Evolutionary conservation across 1,140 invertebrate genomes (phyloP), one percentile per base, ranked within the genome.

Genomic region (Mya arenaria): DNA sequence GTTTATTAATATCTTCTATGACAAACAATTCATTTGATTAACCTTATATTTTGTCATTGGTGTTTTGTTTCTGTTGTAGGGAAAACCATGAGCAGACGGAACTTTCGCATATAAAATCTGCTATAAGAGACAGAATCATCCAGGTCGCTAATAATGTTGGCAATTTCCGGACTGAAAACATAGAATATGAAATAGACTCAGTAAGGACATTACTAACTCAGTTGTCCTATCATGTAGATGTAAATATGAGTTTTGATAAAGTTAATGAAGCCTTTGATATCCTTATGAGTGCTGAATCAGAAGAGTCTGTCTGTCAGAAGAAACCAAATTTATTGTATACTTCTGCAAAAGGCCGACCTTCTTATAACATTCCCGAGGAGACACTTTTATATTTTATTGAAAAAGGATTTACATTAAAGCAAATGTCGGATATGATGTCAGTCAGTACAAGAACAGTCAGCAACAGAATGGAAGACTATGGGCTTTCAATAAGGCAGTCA

Each of bases 391-490:
- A 69, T 41, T 69, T 69, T 41, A 69, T 44, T 44, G 65, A 69
- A 41, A 69, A 69, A 44, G 65, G 41, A 44, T 69, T 69, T 41
- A 69, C 65, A 44, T 44, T 69, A 69, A 69, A 69, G 48, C 41
- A 69, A 25, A 69, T 44, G 39, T 30, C 39, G 41, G 65, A 25
- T 44, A 69, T 69, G 65, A 44, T 69, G 65, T 69, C 65, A 69
- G 65, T 69, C 65, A 69, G 65, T 69, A 28, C 41, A 23, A 44
- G 37, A 68, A 68, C 65, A 68, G 32, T 69, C 48, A 28, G 41
- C 48, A 69, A 69, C 48, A 69, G 65, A 69, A 69, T 69, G 65
- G 41, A 36, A 69, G 41, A 69, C 48, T 69, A 69, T 69, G 65
- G 65, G 41, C 65, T 69, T 44, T 44, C 37, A 36, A 69, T 69